phyloP scores from a whole-genome alignment of 2,888 invertebrate genomes.

The Cheilosia soror region DNA sequence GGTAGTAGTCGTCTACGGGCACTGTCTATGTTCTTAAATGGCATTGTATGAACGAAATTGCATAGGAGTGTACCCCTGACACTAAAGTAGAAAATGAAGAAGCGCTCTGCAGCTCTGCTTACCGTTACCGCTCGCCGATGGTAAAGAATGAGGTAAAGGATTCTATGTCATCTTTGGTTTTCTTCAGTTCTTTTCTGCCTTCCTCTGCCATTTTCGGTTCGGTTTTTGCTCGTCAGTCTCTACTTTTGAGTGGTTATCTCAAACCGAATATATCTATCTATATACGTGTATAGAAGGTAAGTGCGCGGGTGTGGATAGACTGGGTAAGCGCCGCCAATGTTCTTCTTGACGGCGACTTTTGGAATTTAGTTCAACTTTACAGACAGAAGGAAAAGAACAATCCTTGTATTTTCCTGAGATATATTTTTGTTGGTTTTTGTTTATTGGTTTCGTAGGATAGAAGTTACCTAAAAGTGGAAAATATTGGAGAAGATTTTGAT shows the following conservation, averaged over 20 bases:
- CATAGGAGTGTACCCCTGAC: conserved; percentile 29
- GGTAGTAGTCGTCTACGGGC: conserved; percentile 1
- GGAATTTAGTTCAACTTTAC: conserved; percentile 13
- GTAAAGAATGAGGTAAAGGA: conserved; percentile 32
- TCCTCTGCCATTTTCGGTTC: not conserved
- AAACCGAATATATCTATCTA: not conserved
- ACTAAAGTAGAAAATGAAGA: conserved; percentile 32
- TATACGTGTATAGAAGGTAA: not conserved
- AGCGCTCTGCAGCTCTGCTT: conserved; percentile 3
- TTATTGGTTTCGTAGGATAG: conserved; percentile 22
- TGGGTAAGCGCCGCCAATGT: conserved; percentile 6
- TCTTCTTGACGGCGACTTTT: not conserved
- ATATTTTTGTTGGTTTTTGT: conserved; percentile 14
- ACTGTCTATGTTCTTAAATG: conserved; percentile 2
- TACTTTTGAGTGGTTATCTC: conserved; percentile 31
- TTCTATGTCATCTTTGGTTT: conserved; percentile 28
- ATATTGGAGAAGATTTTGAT: not conserved
- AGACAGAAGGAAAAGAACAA: not conserved
- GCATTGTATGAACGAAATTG: conserved; percentile 30
- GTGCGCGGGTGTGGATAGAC: not conserved
- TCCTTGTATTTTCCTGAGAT: not conserved
- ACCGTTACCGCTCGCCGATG: conserved; percentile 4
- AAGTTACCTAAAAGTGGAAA: not conserved
- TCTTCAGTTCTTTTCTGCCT: not conserved
- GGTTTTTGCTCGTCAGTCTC: not conserved